Evolutionary conservation across 2,113 vertebrate genomes (phyloP), one percentile per base, ranked within the genome.

Genomic region (Boulengerochromis microlepis): DNA sequence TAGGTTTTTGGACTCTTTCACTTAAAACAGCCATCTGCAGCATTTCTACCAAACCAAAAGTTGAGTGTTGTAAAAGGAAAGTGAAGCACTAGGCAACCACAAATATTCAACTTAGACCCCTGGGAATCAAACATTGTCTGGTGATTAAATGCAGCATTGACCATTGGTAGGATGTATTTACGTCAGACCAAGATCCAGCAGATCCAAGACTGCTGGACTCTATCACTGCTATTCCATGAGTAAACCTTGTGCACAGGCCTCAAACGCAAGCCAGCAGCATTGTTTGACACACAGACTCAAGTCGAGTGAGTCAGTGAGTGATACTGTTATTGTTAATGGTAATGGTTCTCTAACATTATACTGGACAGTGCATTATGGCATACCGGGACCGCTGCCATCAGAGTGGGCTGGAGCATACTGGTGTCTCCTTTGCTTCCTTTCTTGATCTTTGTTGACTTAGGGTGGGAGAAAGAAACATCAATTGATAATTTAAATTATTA

Each of bases 361-460:
- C 31, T n/a, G 45, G 42, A 10, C 19, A 38, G 4, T 16, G 18
- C 26, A 7, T 2, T 18, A 61, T 31, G 31, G 86, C 94, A 4
- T 92, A 99, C 98, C 61, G 98, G 98, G 26, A 99, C 98, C 71
- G 98, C 98, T 84, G 98, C 98, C 98, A 99, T 98, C 56, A 99
- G 95, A 10, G 98, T 99, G 81, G 98, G 98, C 81, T 96, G 97
- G 90, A 99, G 96, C 35, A 96, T 90, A 31, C 97, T 97, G 83
- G 97, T 96, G 91, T 99, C 98, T 76, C 98, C 98, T 94, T 97
- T 98, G 94, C 98, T 99, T 95, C 98, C 98, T 93, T 96, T 98
- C 94, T 99, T 99, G 92, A 99, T 99, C 97, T 98, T 99, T n/a
- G 98, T 97, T 59, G 98, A 99, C 98, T 99, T 89, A 18, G 16